Percentiles rank a stretch among this genome's conserved stretches.
phyloP scores from a whole-genome alignment of 2,888 invertebrate genomes.

The Melinaea marsaeus region DNA sequence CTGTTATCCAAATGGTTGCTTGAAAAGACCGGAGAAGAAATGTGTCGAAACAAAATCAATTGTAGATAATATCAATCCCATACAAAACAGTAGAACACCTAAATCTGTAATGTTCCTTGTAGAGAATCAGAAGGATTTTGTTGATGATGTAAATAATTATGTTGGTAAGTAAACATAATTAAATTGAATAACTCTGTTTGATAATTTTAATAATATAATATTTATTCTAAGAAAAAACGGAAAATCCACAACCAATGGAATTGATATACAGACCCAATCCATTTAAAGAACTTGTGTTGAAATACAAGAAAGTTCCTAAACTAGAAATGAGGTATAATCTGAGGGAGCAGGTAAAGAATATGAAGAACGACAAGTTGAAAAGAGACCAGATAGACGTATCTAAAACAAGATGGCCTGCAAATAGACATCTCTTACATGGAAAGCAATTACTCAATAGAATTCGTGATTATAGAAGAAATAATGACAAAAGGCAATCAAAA shows the following conservation, averaged over 20 bases:
- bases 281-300: conserved; percentile 52
- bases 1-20: conserved; percentile 65
- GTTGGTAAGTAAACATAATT: conserved; percentile 18
- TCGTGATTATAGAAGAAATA: conserved; percentile 23
- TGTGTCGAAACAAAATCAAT: conserved; percentile 10
- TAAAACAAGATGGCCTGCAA: conserved; percentile 57
- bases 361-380: conserved; percentile 46
- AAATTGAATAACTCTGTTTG: too few species aligned
- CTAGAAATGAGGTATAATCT: conserved; percentile 58
- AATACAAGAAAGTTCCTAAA: conserved; percentile 54
- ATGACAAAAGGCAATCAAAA: conserved; percentile 21
- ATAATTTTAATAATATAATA: too few species aligned
- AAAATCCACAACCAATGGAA: conserved; percentile 18
- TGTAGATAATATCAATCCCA: conserved; percentile 17
- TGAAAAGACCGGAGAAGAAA: conserved; percentile 42
- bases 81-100: conserved; percentile 35
- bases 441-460: conserved; percentile 27
- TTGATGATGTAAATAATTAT: conserved; percentile 36
- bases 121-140: conserved; percentile 44
- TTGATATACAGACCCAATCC: conserved; percentile 42
- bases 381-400: conserved; percentile 46
- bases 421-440: conserved; percentile 39
- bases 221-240: conserved; percentile 13
- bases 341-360: conserved; percentile 58
- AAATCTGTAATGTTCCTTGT: conserved; percentile 43